Base-by-base conservation (phyloP, 2,113 vertebrate genomes). In the Spermophilus dauricus region DNA sequence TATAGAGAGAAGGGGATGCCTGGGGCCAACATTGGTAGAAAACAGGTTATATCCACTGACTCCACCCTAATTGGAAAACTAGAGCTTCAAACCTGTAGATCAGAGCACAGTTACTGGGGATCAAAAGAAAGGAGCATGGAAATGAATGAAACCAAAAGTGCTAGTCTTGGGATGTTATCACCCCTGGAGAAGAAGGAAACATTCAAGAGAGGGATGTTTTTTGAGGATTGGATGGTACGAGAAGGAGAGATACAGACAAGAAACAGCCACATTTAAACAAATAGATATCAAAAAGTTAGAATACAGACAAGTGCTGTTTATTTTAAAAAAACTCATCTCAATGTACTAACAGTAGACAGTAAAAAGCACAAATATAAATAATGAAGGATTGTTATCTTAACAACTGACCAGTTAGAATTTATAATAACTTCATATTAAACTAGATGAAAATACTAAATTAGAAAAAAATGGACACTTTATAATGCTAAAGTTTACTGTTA, bases 401-500 rank as follows among this genome's bases (percentile, higher is more conserved):
- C n/a, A 22, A 61, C 22, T 75, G 53, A 26, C 30, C 24, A 67
- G 30, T 14, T n/a, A 86, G 56, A 89, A 96, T 89, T 84, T 72
- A 42, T 22, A 51, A 7, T 75, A 56, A 76, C 24, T 77, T 85
- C 73, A 34, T 26, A 65, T 69, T 77, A 84, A 89, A 72, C 81
- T 53, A 82, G 65, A 75, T 34, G 8, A 82, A 94, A 85, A 14
- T 34, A 61, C 24, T 67, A 67, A 72, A 9, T 92, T 32, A 39
- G n/a, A 84, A 92, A 34, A 10, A 65, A 85, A 72, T 73, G 24
- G 3, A 84, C 30, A 48, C 13, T 84, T 67, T 81, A 61, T 34
- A 67, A 73, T 89, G 14, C 80, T 80, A 48, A 67, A 80, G 8
- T 77, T 92, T 92, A 65, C 85, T 89, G 48, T 80, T 89, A 8